Base-by-base conservation (phyloP, 2,113 vertebrate genomes). In the Hucho hucho region DNA sequence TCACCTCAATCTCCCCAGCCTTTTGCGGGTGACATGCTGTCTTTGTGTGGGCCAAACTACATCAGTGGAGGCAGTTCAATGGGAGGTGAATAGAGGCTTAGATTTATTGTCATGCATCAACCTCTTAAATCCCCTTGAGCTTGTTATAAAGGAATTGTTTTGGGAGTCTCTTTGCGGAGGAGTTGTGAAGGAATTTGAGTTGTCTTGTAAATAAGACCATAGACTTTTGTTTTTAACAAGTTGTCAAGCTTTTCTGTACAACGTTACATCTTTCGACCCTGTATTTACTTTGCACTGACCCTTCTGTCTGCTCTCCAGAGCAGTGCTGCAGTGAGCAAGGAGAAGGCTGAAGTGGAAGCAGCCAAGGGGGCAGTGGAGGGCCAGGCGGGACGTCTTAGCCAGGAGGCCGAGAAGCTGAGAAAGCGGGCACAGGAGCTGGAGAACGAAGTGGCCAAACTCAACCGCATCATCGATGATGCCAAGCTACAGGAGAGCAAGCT, bases 291-390 rank as follows among this genome's bases (percentile, higher is more conserved):
- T 56, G 47, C 3, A 49, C 69, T 29, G 25, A 58, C 25, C 26
- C 68, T 72, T 67, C 64, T n/a, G 72, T 82, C 63, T 83, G 70
- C 81, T 70, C 32, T 32, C 25, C 88, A 98, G 97, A 94, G 75
- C 81, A 93, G 93, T 2, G 90, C 89, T 72, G 84, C 92, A 53
- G 89, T 92, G 82, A 89, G 88, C 77, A 91, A 83, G 75, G 91
- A 95, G 86, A 96, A 92, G 87, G 92, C 84, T 0, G 87, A 92
- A 18, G 91, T 93, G 9, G 93, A 96, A 80, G 91, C 91, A n/a
- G 89, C 90, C 26, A 93, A 85, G 79, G 88, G 79, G 0, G 91
- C 80, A 12, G 87, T 84, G 2, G 95, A 96, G 87, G 86, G 83
- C 68, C 90, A 86, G 2, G 84, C 90, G 12, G 94, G 90, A 46